A percentile compares a stretch with the other conserved stretches of the same genome.
phyloP scores from a whole-genome alignment of 2,113 vertebrate genomes.

The Zingel zingel region DNA sequence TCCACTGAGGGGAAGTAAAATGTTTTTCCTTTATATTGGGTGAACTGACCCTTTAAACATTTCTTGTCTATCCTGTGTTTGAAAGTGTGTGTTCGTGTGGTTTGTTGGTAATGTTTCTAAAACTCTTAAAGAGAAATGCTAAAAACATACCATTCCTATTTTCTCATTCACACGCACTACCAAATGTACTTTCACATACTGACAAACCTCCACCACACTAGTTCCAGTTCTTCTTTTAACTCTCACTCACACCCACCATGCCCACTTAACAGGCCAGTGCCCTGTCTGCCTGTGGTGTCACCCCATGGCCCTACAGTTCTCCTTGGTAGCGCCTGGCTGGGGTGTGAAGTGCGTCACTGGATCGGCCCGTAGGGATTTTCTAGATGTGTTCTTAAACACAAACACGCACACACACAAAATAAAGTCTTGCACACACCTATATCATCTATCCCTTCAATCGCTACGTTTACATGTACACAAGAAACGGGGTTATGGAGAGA shows the following conservation, averaged over 20 bases:
- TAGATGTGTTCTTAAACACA: conserved; percentile 33
- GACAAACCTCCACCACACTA: conserved; percentile 28
- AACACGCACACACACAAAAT: conserved; percentile 11
- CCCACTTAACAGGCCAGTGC: conserved; percentile 30
- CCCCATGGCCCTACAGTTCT: conserved; percentile 23
- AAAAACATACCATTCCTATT: background rate
- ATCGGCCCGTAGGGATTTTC: conserved; percentile 24
- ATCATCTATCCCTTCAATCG: background rate
- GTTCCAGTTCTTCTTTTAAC: conserved; percentile 54
- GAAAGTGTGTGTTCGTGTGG: background rate
- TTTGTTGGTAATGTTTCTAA: background rate
- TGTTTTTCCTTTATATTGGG: background rate
- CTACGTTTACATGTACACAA: conserved; percentile 19
- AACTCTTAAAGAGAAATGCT: background rate
- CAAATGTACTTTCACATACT: conserved; percentile 26
- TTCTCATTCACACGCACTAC: background rate
- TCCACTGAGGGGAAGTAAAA: background rate
- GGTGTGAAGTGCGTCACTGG: conserved; percentile 73
- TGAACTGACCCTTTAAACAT: background rate
- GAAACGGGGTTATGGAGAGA: conserved; percentile 44
- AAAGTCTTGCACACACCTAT: background rate
- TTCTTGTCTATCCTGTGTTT: background rate
- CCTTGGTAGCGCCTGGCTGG: conserved; percentile 40
- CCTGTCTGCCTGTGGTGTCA: conserved; percentile 28
- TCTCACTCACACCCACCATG: conserved; percentile 27